Evolutionary conservation across 2,888 invertebrate genomes (phyloP).

Genomic region (Morinoia aosen): DNA sequence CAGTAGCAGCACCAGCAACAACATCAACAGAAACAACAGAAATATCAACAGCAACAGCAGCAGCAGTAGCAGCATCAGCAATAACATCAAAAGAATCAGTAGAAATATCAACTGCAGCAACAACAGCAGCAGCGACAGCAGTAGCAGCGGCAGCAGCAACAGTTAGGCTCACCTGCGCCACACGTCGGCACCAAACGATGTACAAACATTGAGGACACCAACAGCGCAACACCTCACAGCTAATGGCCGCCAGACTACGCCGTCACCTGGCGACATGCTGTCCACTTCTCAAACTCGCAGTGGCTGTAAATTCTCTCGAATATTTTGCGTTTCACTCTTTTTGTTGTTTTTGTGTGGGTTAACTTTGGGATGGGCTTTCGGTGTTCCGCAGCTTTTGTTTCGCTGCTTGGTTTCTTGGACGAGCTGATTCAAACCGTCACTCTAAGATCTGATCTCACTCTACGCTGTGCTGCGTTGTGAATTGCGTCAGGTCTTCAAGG

Average conservation of each 20-base stretch:
- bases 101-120: no score
- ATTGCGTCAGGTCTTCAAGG: no score
- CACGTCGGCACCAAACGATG: conserved; percentile 24
- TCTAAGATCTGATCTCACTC: not conserved
- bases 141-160: not conserved
- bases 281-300: conserved; percentile 4
- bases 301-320: not conserved
- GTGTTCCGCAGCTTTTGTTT: not conserved
- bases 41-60: not conserved
- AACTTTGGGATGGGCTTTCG: not conserved
- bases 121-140: not conserved
- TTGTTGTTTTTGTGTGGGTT: not conserved
- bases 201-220: not conserved
- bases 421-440: not conserved
- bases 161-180: not conserved
- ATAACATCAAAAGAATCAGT: no score
- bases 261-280: not conserved
- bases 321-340: not conserved
- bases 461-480: not conserved
- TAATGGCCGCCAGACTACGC: not conserved
- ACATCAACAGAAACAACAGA: no score
- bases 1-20: not conserved
- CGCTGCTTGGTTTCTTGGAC: not conserved
- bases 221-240: not conserved
- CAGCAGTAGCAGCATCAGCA: not conserved